Evolutionary conservation across 2,797 vertebrate species (phyloP).

Genomic region (Pantherophis vulpinus): DNA sequence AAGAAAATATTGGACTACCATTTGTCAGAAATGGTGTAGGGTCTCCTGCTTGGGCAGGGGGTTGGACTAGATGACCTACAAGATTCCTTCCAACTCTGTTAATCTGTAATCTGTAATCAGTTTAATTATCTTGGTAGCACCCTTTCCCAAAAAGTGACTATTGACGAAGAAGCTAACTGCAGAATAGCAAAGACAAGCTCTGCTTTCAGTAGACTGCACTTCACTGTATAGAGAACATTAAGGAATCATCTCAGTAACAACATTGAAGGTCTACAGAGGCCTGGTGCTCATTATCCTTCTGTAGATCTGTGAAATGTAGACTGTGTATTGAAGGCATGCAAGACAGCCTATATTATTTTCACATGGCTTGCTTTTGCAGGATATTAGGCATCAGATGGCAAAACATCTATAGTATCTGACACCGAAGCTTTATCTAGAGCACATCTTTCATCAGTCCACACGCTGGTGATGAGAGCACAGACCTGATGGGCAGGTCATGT

Average conservation of each 20-base stretch:
- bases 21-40: no score
- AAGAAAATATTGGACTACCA: no score
- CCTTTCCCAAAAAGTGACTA: background rate
- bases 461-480: background rate
- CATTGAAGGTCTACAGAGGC: background rate
- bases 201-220: background rate
- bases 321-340: background rate
- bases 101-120: no score
- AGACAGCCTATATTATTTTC: background rate
- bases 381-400: background rate
- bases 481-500: background rate
- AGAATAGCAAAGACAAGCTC: background rate
- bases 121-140: background rate
- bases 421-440: background rate
- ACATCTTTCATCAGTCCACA: background rate
- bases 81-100: no score
- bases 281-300: background rate
- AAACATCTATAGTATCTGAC: background rate
- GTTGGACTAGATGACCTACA: no score
- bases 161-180: background rate
- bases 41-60: no score
- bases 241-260: background rate
- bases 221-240: background rate
- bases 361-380: background rate
- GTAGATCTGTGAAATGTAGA: background rate